A percentile compares a stretch with the other conserved stretches of the same genome.
Conservation (phyloP, 2,113 vertebrate species). For the Bos javanicus region DNA sequence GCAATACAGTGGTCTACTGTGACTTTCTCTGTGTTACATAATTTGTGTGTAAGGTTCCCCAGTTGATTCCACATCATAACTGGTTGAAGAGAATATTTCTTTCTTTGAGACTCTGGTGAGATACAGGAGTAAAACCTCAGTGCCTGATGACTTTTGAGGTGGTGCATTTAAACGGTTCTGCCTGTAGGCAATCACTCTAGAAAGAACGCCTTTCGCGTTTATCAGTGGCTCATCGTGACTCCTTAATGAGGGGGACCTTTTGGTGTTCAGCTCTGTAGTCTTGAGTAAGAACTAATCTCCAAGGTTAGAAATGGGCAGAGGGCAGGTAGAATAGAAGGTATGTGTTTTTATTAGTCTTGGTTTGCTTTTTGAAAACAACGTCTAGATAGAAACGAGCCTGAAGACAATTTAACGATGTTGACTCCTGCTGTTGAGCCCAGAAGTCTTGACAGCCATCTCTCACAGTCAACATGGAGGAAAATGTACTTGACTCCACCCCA, state of each 20-base stretch:
- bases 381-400: neutral
- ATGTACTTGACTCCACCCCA: neutral
- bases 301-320: neutral
- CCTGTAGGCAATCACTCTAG: neutral
- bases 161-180: neutral
- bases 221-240: neutral
- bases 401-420: constrained; percentile 2
- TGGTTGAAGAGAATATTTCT: neutral
- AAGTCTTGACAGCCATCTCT: neutral
- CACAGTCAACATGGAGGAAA: neutral
- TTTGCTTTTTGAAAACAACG: neutral
- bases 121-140: neutral
- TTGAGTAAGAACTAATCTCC: neutral
- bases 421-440: neutral
- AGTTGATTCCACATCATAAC: neutral
- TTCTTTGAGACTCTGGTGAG: neutral
- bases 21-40: neutral
- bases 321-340: neutral
- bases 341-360: neutral
- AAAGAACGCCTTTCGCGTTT: neutral
- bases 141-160: neutral
- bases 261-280: neutral
- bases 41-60: neutral
- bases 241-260: neutral
- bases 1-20: neutral